A percentile compares a stretch with the other conserved stretches of the same genome.
phyloP scores from a whole-genome alignment of 2,113 vertebrate species.

The Physeter macrocephalus region DNA sequence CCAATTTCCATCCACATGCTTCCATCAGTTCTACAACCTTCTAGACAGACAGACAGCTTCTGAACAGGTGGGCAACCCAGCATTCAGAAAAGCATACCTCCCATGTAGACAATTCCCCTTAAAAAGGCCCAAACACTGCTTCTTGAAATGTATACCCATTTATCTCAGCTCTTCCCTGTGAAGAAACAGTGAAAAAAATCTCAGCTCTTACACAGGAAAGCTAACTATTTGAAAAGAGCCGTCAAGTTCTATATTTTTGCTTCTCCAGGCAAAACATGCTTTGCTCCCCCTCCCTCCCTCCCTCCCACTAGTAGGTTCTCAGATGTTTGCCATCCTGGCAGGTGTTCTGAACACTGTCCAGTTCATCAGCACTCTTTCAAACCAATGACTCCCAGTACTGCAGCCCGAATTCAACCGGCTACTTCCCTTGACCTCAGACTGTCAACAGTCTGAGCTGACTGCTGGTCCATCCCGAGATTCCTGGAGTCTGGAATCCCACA shows the following conservation, averaged over 20 bases:
- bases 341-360: background rate
- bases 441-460: background rate
- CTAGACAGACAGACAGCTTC: background rate
- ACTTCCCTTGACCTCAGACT: background rate
- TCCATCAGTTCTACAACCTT: background rate
- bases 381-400: background rate
- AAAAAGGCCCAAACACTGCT: background rate
- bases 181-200: background rate
- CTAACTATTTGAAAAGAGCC: background rate
- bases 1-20: background rate
- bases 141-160: background rate
- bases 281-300: background rate
- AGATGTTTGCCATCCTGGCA: background rate
- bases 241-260: background rate
- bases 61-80: background rate
- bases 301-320: background rate
- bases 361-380: background rate
- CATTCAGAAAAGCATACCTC: background rate
- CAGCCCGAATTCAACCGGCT: background rate
- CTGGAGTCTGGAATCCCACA: background rate
- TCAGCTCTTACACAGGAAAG: background rate
- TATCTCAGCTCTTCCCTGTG: background rate
- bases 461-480: background rate
- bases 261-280: background rate
- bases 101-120: background rate